Conservation (phyloP, 2,797 vertebrate genomes). For the Rhadinocentrus ornatus region DNA sequence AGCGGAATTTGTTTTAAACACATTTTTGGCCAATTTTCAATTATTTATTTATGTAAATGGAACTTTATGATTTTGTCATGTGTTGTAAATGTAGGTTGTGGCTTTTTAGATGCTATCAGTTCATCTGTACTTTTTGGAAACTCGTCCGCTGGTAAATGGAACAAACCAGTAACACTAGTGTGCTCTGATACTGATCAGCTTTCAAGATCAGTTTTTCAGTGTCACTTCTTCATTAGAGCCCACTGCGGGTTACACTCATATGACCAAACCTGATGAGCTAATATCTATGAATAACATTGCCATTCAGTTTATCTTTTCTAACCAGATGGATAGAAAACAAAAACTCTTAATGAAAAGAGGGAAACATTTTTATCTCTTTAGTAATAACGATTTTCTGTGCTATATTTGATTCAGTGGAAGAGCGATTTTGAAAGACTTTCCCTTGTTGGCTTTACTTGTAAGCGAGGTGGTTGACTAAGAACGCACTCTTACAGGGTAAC, state of each 20-base stretch:
- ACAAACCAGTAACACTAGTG: constrained; percentile 7
- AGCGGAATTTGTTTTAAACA: not conserved
- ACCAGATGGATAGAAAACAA: no score
- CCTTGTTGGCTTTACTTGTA: constrained; percentile 6
- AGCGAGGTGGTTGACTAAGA: constrained; percentile 44
- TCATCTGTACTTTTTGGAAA: constrained; percentile 43
- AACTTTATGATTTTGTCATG: constrained; percentile 9
- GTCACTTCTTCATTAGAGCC: not conserved
- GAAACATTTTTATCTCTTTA: not conserved
- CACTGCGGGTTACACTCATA: not conserved
- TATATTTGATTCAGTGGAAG: constrained; percentile 1
- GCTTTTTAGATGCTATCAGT: constrained; percentile 34
- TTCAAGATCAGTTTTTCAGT: not conserved
- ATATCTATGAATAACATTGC: not conserved
- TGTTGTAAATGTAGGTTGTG: constrained; percentile 16
- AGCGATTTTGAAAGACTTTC: not conserved
- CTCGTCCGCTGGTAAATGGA: constrained; percentile 17
- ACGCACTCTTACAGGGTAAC: constrained; percentile 24
- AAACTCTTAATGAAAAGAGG: not conserved
- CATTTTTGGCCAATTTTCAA: not conserved
- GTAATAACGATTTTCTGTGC: not conserved
- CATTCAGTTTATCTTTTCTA: not conserved
- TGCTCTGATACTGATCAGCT: not conserved
- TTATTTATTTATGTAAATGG: constrained; percentile 1
- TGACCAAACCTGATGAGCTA: not conserved